Percentiles rank a stretch among this genome's conserved stretches.
These are phyloP conservation scores for Muschampia plurimacula DNA, from an alignment of 2,888 invertebrate species.

Conservation along the genomic window DNA sequence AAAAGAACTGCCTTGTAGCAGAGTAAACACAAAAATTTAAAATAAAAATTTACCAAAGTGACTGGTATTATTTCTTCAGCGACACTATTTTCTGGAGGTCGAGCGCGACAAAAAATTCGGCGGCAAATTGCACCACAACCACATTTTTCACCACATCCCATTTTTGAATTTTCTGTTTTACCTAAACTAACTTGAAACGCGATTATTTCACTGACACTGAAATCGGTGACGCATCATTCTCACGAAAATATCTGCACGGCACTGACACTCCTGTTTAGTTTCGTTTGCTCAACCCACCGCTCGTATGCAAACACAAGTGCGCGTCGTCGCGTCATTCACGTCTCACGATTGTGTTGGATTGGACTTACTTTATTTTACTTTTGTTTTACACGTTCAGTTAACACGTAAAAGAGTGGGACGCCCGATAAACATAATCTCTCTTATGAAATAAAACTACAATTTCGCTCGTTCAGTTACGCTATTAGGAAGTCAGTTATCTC, in stretches of 20 bases:
- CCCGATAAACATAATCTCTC: neutral
- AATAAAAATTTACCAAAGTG: conserved; percentile 60
- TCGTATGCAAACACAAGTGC: conserved; percentile 8
- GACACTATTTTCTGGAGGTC: conserved; percentile 53
- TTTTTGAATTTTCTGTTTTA: conserved; percentile 36
- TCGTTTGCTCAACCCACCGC: conserved; percentile 7
- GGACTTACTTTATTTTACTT: neutral
- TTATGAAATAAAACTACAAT: neutral
- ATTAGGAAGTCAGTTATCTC: neutral
- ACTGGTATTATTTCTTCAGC: conserved; percentile 56
- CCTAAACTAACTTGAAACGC: neutral
- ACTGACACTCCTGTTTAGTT: neutral
- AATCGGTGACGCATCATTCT: conserved; percentile 56
- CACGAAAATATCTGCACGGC: conserved; percentile 50
- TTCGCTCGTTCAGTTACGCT: neutral
- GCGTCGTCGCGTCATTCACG: neutral
- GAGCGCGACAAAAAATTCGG: conserved; percentile 68
- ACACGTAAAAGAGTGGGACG: neutral
- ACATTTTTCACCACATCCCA: conserved; percentile 69
- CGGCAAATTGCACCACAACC: conserved; percentile 72
- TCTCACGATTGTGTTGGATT: neutral
- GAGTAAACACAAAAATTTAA: conserved; percentile 14
- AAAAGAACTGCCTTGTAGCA: conserved; percentile 30
- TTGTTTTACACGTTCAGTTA: neutral
- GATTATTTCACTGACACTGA: conserved; percentile 46